Conservation (phyloP, 2,797 vertebrate species). For the Echiichthys vipera region DNA sequence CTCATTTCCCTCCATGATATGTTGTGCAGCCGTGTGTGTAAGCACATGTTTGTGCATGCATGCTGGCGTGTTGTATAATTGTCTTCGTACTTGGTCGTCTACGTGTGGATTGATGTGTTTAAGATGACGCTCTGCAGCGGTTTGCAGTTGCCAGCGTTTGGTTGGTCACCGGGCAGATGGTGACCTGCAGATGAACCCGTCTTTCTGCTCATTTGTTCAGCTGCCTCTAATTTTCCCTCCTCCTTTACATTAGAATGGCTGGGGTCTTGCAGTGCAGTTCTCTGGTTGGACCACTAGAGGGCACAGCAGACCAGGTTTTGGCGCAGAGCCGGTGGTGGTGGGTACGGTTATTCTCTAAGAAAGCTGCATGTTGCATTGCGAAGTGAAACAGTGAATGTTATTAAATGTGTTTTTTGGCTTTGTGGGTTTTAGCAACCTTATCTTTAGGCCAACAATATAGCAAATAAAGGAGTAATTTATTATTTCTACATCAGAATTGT, state of each 20-base stretch:
- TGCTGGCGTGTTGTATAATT: slow-evolving; percentile 37
- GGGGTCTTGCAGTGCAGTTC: neutral
- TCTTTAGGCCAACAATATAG: neutral
- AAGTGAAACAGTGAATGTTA: neutral
- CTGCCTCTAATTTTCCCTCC: slow-evolving; percentile 88
- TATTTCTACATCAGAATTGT: neutral
- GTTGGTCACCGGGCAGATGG: slow-evolving; percentile 90
- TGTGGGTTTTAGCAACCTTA: neutral
- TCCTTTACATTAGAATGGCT: slow-evolving; percentile 52
- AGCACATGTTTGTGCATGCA: slow-evolving; percentile 37
- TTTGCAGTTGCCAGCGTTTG: slow-evolving; percentile 86
- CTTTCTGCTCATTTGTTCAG: slow-evolving; percentile 92
- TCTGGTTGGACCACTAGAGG: slow-evolving; percentile 80
- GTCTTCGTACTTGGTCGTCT: slow-evolving; percentile 17
- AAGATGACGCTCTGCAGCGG: slow-evolving; percentile 84
- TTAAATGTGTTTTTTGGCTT: neutral
- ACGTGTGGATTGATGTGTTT: slow-evolving; percentile 69
- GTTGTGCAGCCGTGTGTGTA: slow-evolving; percentile 59
- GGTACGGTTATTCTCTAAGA: neutral
- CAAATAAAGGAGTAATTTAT: neutral
- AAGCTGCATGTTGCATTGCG: slow-evolving; percentile 22
- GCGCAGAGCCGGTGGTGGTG: neutral
- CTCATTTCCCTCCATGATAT: slow-evolving; percentile 50
- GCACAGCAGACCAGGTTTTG: slow-evolving; percentile 83
- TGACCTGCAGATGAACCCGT: slow-evolving; percentile 93